Evolutionary conservation across 2,797 vertebrate species (phyloP), one percentile per base, ranked within the genome.

Genomic region (Diceros bicornis): DNA sequence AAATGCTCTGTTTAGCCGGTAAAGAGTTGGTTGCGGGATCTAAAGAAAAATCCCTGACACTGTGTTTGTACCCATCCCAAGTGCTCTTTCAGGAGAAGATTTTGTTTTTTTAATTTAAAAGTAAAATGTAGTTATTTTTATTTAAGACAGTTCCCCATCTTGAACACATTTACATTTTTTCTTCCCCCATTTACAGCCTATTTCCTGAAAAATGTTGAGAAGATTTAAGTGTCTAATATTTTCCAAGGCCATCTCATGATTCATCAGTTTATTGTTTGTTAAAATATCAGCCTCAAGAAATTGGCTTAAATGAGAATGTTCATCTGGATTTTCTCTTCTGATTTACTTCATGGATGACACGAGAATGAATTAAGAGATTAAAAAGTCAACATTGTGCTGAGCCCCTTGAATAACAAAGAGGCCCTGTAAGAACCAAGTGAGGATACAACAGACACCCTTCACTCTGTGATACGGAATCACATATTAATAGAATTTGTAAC

Each of bases 61-160:
- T 78, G 4, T 75, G 55, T 83, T 87, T 96, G 71, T 92, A 25
- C 77, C 13, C 66, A 64, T 74, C 79, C 88, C 52, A 77, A 93
- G 57, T 86, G 59, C 37, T 86, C 81, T 96, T 95, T 62, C 13
- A 50, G 52, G 44, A 86, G 77, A 55, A 62, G 29, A 10, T 44
- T 69, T 74, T 92, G 27, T 74, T 90, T 92, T 72, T 88, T 69
- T 0, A 93, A 66, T 90, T 96, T 97, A 95, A 98, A 97, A 97
- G 79, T 94, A 95, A 97, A 96, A 97, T 97, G n/a, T 75, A 92
- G 95, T 88, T 97, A 96, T 97, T 98, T 98, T 97, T 97, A 85
- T 77, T 95, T 85, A 91, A 96, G 94, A 96, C 66, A 83, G 90
- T 90, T 97, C 89, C 92, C 93, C 95, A 97, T 98, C 97, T 97